These are phyloP conservation scores for Nematopogon swammerdamellus DNA, from an alignment of 2,888 invertebrate species.

Conservation along the genomic window DNA sequence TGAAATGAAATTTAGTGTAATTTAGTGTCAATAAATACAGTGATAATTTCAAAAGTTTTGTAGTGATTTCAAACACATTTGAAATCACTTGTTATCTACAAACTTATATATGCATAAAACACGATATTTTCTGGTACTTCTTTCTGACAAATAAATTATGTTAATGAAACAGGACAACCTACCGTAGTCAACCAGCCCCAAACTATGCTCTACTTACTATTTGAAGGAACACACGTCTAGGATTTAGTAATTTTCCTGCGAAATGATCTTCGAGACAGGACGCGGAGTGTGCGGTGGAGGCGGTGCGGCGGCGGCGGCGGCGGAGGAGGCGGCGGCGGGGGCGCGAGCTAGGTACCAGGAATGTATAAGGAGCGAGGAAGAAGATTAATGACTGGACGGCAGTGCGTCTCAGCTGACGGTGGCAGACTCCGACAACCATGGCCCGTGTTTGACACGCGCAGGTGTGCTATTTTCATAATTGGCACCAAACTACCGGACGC, in stretches of 20 bases:
- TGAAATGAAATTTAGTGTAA: too few relatives aligned
- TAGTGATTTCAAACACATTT: too few relatives aligned
- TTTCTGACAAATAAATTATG: too few relatives aligned
- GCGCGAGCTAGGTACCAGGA: slow-evolving; percentile 32
- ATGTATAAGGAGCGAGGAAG: slow-evolving; percentile 39
- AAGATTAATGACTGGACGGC: slow-evolving; percentile 46
- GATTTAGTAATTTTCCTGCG: background rate
- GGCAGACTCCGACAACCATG: slow-evolving; percentile 34
- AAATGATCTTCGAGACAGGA: background rate
- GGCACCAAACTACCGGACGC: slow-evolving; percentile 18
- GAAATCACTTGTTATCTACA: too few relatives aligned
- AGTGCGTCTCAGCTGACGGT: slow-evolving; percentile 15
- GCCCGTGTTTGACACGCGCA: slow-evolving; percentile 52
- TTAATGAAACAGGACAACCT: too few relatives aligned
- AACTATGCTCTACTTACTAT: too few relatives aligned
- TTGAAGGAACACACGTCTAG: too few relatives aligned
- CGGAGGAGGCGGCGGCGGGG: background rate
- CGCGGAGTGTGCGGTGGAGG: background rate
- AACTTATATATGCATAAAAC: too few relatives aligned
- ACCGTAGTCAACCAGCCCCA: too few relatives aligned
- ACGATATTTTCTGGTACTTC: too few relatives aligned
- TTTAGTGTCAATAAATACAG: too few relatives aligned
- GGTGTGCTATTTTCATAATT: slow-evolving; percentile 57
- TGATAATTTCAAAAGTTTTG: too few relatives aligned
- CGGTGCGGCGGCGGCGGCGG: background rate